These are phyloP conservation scores for Chionomys nivalis DNA, from an alignment of 2,113 vertebrate species.

Conservation along the genomic window DNA sequence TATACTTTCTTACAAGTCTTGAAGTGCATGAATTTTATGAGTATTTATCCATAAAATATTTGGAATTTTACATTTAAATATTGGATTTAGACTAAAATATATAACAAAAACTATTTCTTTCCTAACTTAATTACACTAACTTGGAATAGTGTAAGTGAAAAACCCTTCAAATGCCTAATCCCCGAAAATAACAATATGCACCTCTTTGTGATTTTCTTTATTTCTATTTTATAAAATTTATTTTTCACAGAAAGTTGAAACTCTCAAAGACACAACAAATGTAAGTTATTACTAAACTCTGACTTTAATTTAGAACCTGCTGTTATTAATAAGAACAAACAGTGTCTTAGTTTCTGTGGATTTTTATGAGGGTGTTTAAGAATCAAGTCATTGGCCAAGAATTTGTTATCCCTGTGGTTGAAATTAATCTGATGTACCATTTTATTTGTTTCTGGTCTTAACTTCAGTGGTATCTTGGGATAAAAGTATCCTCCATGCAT, in stretches of 20 bases:
- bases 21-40: constrained; percentile 30
- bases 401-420: constrained; percentile 30
- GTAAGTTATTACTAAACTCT: constrained; percentile 89
- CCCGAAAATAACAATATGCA: not conserved
- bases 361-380: constrained; percentile 37
- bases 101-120: constrained; percentile 9
- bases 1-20: constrained; percentile 27
- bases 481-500: constrained; percentile 9
- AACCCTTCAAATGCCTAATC: constrained; percentile 44
- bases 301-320: constrained; percentile 22
- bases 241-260: constrained; percentile 94
- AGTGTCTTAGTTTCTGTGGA: constrained; percentile 29
- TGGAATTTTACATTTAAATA: constrained; percentile 45
- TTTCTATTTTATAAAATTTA: constrained; percentile 68
- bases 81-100: constrained; percentile 11
- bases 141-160: constrained; percentile 44
- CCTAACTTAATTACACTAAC: not conserved
- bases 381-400: constrained; percentile 31
- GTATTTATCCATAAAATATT: not conserved
- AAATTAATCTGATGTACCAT: not conserved
- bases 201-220: constrained; percentile 61
- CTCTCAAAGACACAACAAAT: constrained; percentile 97
- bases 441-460: constrained; percentile 57
- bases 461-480: constrained; percentile 41
- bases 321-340: not conserved